Percentiles rank a stretch among this genome's conserved stretches.
phyloP scores from a whole-genome alignment of 2,888 invertebrate genomes.

The Lasius fuliginosus region DNA sequence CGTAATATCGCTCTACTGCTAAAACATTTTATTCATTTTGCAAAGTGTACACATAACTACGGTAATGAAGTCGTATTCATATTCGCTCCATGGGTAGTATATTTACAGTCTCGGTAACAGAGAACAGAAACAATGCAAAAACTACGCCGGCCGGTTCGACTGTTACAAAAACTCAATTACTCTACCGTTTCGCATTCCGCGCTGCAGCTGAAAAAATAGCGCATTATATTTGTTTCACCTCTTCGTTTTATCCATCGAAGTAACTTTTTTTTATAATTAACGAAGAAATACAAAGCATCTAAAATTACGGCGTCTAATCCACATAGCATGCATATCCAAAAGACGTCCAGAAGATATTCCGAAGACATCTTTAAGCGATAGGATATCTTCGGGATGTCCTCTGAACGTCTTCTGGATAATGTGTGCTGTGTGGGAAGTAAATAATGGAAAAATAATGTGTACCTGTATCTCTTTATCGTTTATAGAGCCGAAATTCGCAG shows the following conservation, averaged over 20 bases:
- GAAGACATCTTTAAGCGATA: no score
- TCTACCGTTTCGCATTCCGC: constrained; percentile 30
- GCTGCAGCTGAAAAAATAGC: constrained; percentile 16
- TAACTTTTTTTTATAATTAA: background rate
- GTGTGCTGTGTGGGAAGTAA: background rate
- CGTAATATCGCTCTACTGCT: constrained; percentile 49
- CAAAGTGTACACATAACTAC: constrained; percentile 57
- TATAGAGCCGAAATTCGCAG: background rate
- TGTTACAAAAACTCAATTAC: constrained; percentile 51
- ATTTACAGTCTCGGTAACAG: constrained; percentile 51
- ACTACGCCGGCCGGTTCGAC: constrained; percentile 48
- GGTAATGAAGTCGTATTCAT: constrained; percentile 58
- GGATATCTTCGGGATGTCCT: no score
- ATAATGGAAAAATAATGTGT: background rate
- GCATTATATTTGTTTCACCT: constrained; percentile 32
- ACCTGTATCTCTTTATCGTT: background rate
- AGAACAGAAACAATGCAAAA: constrained; percentile 53
- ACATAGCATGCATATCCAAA: no score
- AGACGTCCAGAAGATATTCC: no score
- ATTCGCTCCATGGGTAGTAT: constrained; percentile 41
- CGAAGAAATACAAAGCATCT: background rate
- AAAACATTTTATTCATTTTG: constrained; percentile 55
- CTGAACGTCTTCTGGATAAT: no score
- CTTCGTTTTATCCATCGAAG: background rate
- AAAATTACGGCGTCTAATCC: background rate